Conservation (phyloP, 2,797 vertebrate species). For the Gymnodraco acuticeps region DNA sequence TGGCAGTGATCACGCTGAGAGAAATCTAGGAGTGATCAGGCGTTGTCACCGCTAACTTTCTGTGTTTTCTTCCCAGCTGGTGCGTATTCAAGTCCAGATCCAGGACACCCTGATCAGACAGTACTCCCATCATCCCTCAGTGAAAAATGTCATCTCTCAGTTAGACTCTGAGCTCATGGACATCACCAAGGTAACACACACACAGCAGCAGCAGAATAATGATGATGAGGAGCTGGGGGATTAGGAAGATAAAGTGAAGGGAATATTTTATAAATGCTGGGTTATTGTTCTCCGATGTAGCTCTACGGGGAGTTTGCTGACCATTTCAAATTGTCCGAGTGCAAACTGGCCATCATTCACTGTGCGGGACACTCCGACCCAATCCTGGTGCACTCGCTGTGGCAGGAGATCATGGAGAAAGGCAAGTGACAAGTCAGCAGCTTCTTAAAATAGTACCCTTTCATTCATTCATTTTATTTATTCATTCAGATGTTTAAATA, state of each 20-base stretch:
- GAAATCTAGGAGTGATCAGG: neutral
- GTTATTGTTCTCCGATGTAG: conserved; percentile 69
- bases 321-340: conserved; percentile 95
- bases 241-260: neutral
- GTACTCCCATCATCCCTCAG: conserved; percentile 93
- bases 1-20: neutral
- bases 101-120: conserved; percentile 93
- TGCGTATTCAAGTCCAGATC: conserved; percentile 97
- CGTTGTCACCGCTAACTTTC: neutral
- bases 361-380: conserved; percentile 96
- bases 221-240: neutral
- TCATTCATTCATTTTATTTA: too few relatives aligned
- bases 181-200: conserved; percentile 91
- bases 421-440: conserved; percentile 75
- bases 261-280: neutral
- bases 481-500: too few relatives aligned
- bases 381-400: conserved; percentile 95
- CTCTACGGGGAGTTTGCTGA: conserved; percentile 98
- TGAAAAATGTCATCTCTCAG: conserved; percentile 92
- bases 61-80: conserved; percentile 84
- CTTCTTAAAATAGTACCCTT: neutral
- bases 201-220: neutral
- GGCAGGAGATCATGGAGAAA: conserved; percentile 98
- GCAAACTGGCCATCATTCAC: conserved; percentile 98
- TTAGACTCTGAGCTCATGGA: conserved; percentile 97